Conservation (phyloP, 2,797 vertebrate species). For the Monodelphis domestica region DNA sequence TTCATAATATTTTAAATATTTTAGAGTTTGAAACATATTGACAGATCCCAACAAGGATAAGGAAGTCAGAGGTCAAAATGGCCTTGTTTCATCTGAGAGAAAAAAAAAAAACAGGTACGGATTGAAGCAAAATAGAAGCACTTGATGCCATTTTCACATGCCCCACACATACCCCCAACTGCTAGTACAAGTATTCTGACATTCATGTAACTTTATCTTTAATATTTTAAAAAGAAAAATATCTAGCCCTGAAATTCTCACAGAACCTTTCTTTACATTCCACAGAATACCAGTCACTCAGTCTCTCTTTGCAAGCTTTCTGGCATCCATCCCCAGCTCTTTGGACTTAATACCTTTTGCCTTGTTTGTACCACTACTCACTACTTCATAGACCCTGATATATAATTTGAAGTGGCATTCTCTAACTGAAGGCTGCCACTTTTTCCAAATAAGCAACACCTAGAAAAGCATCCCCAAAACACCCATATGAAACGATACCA, state of each 20-base stretch:
- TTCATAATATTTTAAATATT: not conserved
- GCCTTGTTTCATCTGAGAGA: not conserved
- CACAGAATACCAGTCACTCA: conserved; percentile 39
- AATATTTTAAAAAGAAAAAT: not conserved
- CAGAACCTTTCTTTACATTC: not conserved
- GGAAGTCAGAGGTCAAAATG: not conserved
- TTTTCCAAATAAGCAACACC: conserved; percentile 53
- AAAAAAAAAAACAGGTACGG: not conserved
- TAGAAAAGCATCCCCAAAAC: conserved; percentile 26
- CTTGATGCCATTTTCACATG: not conserved
- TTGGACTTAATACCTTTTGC: conserved; percentile 56
- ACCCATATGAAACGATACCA: not conserved
- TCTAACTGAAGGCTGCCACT: conserved; percentile 39
- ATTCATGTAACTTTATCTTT: not conserved
- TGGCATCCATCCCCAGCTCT: conserved; percentile 29
- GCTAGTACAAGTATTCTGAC: not conserved
- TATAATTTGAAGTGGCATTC: conserved; percentile 45
- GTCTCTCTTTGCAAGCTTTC: conserved; percentile 37
- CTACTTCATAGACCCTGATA: conserved; percentile 59
- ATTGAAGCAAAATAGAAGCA: not conserved
- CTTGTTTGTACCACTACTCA: conserved; percentile 58
- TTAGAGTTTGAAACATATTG: not conserved
- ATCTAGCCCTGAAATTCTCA: not conserved
- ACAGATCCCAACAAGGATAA: not conserved
- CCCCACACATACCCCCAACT: too few species aligned